A percentile compares a stretch with the other conserved stretches of the same genome.
phyloP scores from a whole-genome alignment of 2,797 vertebrate genomes.

The Eupleurogrammus muticus region DNA sequence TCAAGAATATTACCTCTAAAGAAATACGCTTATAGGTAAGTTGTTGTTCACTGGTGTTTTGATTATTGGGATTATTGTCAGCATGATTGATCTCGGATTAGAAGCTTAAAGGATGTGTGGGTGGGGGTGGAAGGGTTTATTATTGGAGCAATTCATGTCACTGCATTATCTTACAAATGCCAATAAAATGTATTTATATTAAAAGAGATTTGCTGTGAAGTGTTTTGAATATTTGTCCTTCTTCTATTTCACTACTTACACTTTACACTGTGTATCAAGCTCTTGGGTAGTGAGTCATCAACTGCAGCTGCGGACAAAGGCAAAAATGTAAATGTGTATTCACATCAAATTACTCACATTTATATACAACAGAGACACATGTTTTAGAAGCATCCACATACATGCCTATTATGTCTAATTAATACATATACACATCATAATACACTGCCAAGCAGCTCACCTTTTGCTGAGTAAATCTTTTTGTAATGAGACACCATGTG shows the following conservation, averaged over 20 bases:
- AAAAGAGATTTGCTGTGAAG: no score
- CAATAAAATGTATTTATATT: no score
- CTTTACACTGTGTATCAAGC: constrained; percentile 89
- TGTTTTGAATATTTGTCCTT: neutral
- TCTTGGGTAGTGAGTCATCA: constrained; percentile 91
- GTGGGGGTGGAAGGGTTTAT: no score
- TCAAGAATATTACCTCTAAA: neutral
- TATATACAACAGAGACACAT: neutral
- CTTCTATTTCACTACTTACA: constrained; percentile 83
- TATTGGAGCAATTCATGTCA: no score
- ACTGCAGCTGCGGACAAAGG: constrained; percentile 86
- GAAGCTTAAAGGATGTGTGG: no score
- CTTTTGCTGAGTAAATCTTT: constrained; percentile 95
- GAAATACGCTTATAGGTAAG: neutral
- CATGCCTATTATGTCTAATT: neutral
- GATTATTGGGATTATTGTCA: no score
- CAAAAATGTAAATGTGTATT: constrained; percentile 2
- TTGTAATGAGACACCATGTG: constrained; percentile 96
- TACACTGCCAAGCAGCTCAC: constrained; percentile 70
- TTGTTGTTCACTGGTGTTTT: no score
- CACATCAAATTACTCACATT: neutral
- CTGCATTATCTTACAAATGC: no score
- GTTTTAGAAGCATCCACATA: constrained; percentile 2
- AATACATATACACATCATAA: neutral
- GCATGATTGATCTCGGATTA: no score